Base-by-base conservation (phyloP, 2,888 invertebrate genomes). In the Calameuta filiformis region DNA sequence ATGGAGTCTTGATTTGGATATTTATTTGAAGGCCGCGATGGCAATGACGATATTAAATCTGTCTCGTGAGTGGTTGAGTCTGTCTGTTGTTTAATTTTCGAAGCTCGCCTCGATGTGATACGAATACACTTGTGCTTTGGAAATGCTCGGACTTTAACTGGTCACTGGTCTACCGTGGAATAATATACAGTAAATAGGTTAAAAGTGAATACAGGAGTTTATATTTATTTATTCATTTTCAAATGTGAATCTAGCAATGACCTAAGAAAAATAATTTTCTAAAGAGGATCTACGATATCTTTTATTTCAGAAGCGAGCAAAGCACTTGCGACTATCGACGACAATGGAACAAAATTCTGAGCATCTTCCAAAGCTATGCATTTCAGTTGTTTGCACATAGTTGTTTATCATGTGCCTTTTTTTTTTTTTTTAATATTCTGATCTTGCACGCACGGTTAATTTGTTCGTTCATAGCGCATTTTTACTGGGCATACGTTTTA, bases 1-100 rank as follows among this genome's bases (percentile, higher is more conserved):
- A 94, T 93, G 94, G 94, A 93, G 93, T 93, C 93, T 93, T 93
- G 93, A 90, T 90, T 85, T 89, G 85, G 88, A 87, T 87, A 84
- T 86, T 87, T 86, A 85, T 87, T 82, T 85, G 87, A 85, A 83
- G 86, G 86, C 82, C 78, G 82, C 77, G 80, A 75, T 76, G 85
- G 85, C 86, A 83, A 84, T 85, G 85, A 87, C 87, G 81, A 88
- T 87, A 89, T 87, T 87, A 85, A 81, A 87, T 87, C 87, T 89
- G 87, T 89, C 85, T 90, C 87, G 89, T 90, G 89, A 89, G 87
- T 90, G 89, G 88, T 88, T 90, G 88, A 89, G 87, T 85, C 86
- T 90, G 89, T 88, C 85, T 90, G 89, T 90, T 87, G 85, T 89
- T 87, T 86, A 69, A 68, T 37, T 79, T 76, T 76, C 30, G 12